Evolutionary conservation across 2,888 invertebrate species (phyloP).

Genomic region (Platynereis dumerilii): DNA sequence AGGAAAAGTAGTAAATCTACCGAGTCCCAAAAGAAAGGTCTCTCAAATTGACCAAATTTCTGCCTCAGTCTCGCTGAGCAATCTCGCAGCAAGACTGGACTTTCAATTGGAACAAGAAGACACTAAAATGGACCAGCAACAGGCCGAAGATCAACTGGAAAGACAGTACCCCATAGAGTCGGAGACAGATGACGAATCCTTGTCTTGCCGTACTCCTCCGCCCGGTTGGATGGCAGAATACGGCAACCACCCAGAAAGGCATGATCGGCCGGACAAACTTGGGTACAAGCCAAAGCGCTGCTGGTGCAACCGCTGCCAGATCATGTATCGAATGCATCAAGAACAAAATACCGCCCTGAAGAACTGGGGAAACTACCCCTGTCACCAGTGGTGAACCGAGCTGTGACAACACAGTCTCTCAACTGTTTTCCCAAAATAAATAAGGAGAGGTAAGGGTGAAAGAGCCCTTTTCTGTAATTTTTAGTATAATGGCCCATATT

Average conservation of each 20-base stretch:
- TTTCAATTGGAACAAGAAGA: background rate
- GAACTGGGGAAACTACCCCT: conserved; percentile 30
- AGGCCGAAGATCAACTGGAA: background rate
- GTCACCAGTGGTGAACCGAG: conserved; percentile 28
- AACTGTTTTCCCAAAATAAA: no score
- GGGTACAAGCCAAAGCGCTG: conserved; percentile 29
- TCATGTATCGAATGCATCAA: conserved; percentile 31
- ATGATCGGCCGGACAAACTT: background rate
- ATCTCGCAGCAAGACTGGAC: conserved; percentile 7
- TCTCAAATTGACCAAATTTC: conserved; percentile 21
- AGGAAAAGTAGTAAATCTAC: no score
- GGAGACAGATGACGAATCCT: background rate
- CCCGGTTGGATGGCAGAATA: conserved; percentile 22
- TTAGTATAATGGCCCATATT: no score
- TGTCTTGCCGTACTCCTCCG: conserved; percentile 9
- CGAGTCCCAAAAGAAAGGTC: background rate
- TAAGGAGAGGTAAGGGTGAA: no score
- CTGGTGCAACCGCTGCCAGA: conserved; percentile 32
- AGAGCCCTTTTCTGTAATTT: no score
- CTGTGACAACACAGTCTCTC: no score
- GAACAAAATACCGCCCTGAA: conserved; percentile 20
- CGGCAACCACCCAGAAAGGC: conserved; percentile 9
- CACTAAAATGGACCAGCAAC: background rate
- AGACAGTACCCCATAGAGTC: background rate
- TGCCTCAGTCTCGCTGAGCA: conserved; percentile 5